Base-by-base conservation (phyloP, 2,113 vertebrate genomes). In the Poicephalus gulielmi region DNA sequence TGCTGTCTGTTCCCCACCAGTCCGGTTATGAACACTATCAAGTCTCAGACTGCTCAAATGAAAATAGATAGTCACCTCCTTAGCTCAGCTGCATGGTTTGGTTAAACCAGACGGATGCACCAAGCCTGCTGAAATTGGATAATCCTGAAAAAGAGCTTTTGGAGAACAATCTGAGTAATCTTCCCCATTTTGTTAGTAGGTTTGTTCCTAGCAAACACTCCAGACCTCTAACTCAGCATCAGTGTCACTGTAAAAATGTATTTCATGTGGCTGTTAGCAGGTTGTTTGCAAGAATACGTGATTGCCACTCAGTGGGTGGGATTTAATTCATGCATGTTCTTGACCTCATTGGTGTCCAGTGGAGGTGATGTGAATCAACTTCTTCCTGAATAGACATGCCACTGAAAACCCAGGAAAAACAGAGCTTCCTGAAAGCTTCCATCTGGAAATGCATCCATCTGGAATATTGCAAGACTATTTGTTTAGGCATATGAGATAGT, bases 61-160 rank as follows among this genome's bases (percentile, higher is more conserved):
- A 46, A 44, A 41, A 49, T 4, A 10, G 11, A 39, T 1, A 28
- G 55, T 14, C 0, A 0, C 6, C 18, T 14, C n/a, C 64, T 23
- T 6, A 50, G 64, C 63, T 23, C 59, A 66, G 2, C 63, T 30
- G 17, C 9, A 1, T 15, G 16, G 5, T 27, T 64, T 75, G 41
- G 37, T 60, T 73, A 24, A 74, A 57, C 43, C 78, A 76, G 30
- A 17, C 0, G 0, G 46, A 13, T 3, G 2, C 30, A 13, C 27
- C 2, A 5, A 91, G 24, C 9, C 92, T 69, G 49, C 15, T 59
- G 85, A 28, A 37, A 7, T 22, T 11, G n/a, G 31, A 6, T 76
- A 28, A 74, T 50, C 55, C 43, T 19, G 5, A 23, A 78, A 91
- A 93, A 0, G 3, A 88, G 31, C 46, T 86, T 59, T 27, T 60